Percentiles rank a stretch among this genome's conserved stretches.
These are phyloP conservation scores for Syrrhaptes paradoxus DNA, from an alignment of 2,113 vertebrate species.

Conservation along the genomic window DNA sequence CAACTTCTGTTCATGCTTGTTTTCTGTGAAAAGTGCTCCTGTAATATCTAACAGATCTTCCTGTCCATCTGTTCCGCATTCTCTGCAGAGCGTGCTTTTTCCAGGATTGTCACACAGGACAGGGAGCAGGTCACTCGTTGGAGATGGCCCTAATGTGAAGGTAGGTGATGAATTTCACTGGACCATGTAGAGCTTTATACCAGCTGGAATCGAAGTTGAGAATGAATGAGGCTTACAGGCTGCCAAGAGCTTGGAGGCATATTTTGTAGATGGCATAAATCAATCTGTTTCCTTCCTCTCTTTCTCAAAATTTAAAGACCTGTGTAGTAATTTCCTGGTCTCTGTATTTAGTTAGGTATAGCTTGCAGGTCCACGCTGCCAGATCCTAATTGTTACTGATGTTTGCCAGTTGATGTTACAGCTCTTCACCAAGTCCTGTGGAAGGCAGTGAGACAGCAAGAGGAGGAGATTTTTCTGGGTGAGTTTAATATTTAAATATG, in stretches of 20 bases:
- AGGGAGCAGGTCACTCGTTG: not conserved
- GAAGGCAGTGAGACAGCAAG: not conserved
- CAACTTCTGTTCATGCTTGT: fast-evolving
- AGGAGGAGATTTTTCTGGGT: not conserved
- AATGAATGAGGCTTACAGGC: fast-evolving
- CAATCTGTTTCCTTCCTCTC: not conserved
- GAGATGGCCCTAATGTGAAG: not conserved
- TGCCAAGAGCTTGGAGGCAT: fast-evolving
- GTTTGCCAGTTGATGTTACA: not conserved
- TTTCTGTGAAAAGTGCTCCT: not conserved
- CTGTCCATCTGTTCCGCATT: not conserved
- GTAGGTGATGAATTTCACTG: not conserved
- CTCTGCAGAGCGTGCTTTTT: not conserved
- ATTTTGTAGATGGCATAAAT: not conserved
- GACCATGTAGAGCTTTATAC: fast-evolving
- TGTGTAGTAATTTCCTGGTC: not conserved
- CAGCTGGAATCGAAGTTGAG: not conserved
- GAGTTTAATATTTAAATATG: not conserved
- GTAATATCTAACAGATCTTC: fast-evolving
- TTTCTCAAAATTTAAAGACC: not conserved
- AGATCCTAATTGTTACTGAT: fast-evolving
- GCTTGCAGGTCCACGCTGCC: not conserved
- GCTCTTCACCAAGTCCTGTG: not conserved
- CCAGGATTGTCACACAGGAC: not conserved
- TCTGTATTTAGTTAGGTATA: fast-evolving